A percentile compares a stretch with the other conserved stretches of the same genome.
Evolutionary conservation across 2,888 invertebrate genomes (phyloP).

Genomic region (Sphaerophoria taeniata): DNA sequence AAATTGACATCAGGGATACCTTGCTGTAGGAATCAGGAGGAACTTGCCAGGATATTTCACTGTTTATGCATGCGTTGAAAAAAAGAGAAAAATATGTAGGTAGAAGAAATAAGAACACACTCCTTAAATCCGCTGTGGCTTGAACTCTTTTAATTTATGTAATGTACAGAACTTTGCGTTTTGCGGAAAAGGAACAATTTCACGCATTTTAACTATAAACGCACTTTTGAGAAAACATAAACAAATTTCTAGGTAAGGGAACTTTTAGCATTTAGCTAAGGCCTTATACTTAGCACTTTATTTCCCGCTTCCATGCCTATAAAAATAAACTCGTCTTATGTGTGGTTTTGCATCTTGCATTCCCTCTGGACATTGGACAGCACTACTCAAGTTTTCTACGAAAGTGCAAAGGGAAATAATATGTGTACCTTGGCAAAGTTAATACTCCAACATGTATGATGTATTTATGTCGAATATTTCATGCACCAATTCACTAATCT

Average conservation of each 20-base stretch:
- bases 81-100: neutral
- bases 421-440: neutral
- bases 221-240: neutral
- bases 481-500: conserved; percentile 63
- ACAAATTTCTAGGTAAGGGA: neutral
- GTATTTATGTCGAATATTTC: conserved; percentile 46
- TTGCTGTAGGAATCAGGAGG: too few species aligned
- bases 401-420: conserved; percentile 12
- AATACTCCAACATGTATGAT: neutral
- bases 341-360: neutral
- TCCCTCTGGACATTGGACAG: conserved; percentile 32
- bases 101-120: too few species aligned
- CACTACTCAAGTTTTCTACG: conserved; percentile 26
- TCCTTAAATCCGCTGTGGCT: too few species aligned
- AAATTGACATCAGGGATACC: too few species aligned
- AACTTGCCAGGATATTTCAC: too few species aligned
- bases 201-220: conserved; percentile 2
- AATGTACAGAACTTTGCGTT: neutral
- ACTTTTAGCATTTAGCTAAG: neutral
- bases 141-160: too few species aligned
- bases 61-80: too few species aligned
- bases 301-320: neutral
- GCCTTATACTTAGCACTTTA: neutral
- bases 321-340: neutral
- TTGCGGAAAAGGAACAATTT: neutral